Evolutionary conservation across 2,113 vertebrate genomes (phyloP).

Genomic region (Corythornis cristatus): DNA sequence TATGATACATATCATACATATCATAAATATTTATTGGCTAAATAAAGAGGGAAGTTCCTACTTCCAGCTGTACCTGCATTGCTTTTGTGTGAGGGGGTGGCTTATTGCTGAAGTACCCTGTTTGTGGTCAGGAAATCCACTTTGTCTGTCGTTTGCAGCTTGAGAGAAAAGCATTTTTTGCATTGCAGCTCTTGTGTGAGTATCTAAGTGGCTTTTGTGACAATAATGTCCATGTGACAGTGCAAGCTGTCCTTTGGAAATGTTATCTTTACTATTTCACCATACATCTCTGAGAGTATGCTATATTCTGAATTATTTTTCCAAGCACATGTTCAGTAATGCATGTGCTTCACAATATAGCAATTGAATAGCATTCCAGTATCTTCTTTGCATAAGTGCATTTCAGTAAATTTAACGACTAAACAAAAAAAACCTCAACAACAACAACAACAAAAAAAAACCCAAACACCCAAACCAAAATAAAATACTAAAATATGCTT

Average conservation of each 20-base stretch:
- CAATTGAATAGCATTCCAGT: background rate
- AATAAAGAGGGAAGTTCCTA: background rate
- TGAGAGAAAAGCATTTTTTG: background rate
- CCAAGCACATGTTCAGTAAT: background rate
- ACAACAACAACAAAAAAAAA: background rate
- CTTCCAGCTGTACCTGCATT: background rate
- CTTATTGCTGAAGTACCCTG: background rate
- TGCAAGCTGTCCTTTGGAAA: background rate
- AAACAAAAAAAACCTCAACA: background rate
- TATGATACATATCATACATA: too few species aligned
- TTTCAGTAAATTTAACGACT: background rate
- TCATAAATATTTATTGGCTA: background rate
- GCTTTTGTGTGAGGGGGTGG: background rate
- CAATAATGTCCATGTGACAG: background rate
- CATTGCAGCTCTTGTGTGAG: background rate
- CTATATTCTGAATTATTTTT: background rate
- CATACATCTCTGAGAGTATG: background rate
- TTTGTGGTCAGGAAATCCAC: background rate
- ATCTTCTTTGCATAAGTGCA: background rate
- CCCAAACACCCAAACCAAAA: too few species aligned
- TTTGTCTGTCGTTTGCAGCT: background rate
- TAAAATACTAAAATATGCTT: background rate
- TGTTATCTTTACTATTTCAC: background rate
- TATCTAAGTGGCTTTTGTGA: background rate
- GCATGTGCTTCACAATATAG: background rate